Base-by-base conservation (phyloP, 2,888 invertebrate genomes). In the Cyaniris semiargus region DNA sequence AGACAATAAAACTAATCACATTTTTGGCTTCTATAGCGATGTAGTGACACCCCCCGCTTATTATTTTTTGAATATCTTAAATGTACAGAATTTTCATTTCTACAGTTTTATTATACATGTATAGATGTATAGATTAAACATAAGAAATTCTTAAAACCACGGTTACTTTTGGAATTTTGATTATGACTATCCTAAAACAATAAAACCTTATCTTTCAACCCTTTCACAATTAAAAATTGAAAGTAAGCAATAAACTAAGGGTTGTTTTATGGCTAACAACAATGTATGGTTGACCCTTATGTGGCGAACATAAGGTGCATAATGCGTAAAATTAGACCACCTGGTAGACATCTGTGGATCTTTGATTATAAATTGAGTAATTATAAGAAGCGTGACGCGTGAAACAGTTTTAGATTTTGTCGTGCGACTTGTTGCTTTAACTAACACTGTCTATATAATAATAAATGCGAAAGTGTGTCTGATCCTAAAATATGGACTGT, bases 261-360 rank as follows among this genome's bases (percentile, higher is more conserved):
- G 77, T 78, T 79, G 80, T 84, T 80, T 77, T 76, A 78, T 85
- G 84, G 8, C 58, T 0, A 2, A 18, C 21, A 58, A 58, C 58
- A 58, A 8, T 58, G 58, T 58, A 44, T 6, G 53, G 53, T 5
- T 5, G 18, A 53, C 53, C 53, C 15, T 53, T 53, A 53, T 18
- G 18, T 18, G 53, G 15, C 18, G 15, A 13, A 53, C 53, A 53
- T 53, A 53, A 15, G 53, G 53, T 53, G 0, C 0, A 53, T 5
- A 53, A 53, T 53, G 88, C 89, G 88, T 88, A 81, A 85, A 81
- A 81, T 76, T 76, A 78, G 79, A 78, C 80, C 79, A 77, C 79
- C 53, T 53, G 53, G 53, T 18, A 53, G 53, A 53, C 53, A 53
- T 53, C 53, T 53, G 53, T 18, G 53, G 5, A 53, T 53, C 53